A percentile compares a stretch with the other conserved stretches of the same genome.
Conservation (phyloP, 2,113 vertebrate species). For the Holacanthus passer region DNA sequence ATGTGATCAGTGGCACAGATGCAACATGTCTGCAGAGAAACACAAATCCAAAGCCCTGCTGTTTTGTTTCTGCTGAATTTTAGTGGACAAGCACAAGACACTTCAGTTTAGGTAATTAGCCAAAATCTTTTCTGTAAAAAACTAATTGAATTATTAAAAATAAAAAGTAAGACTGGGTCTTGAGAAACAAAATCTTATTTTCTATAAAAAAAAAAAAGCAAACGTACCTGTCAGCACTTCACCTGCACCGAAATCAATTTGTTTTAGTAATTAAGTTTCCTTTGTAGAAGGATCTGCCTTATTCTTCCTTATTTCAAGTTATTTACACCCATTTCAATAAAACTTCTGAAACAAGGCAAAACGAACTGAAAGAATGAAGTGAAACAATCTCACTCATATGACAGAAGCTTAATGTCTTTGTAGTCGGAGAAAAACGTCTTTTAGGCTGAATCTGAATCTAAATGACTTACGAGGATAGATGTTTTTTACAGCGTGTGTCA, state of each 20-base stretch:
- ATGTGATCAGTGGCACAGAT: not conserved
- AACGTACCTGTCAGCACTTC: no score
- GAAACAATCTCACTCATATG: not conserved
- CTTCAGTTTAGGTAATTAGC: not conserved
- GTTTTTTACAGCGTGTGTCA: not conserved
- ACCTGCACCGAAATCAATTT: no score
- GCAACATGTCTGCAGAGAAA: not conserved
- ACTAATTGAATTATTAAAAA: no score
- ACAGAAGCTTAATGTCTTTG: rapidly evolving
- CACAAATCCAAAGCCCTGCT: not conserved
- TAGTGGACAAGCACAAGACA: not conserved
- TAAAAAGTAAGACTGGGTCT: no score
- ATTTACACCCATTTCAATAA: not conserved
- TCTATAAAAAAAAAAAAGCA: not conserved
- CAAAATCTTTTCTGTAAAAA: not conserved
- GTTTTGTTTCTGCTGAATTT: not conserved
- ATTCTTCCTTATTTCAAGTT: not conserved
- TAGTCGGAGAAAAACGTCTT: not conserved
- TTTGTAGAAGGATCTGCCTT: no score
- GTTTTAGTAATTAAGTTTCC: no score
- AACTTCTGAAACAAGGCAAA: not conserved
- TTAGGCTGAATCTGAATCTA: not conserved
- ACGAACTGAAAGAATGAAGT: no score
- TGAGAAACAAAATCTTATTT: not conserved
- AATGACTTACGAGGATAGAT: not conserved